Evolutionary conservation across 2,797 vertebrate genomes (phyloP), one percentile per base, ranked within the genome.

Genomic region (Adrianichthys oophorus): DNA sequence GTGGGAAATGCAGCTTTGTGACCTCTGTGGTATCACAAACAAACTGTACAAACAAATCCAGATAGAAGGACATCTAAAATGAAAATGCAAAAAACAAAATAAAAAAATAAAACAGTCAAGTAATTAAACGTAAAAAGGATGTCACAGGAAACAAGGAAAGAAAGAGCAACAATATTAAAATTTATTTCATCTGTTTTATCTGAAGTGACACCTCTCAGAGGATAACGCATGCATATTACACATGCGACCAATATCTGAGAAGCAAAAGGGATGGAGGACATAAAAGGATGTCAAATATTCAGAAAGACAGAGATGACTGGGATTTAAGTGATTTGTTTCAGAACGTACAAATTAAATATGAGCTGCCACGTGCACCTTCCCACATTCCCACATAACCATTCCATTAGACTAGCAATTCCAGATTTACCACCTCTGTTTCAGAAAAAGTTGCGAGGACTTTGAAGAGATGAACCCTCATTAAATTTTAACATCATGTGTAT

Each of bases 171-270:
- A 67, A 59, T 57, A 78, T 83, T 73, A 62, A 57, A 76, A 78
- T 82, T 2, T 44, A 80, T 80, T 72, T 63, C 37, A 65, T 73
- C 70, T 72, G 64, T 65, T 82, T 78, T 70, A 74, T 71, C 59
- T 48, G 68, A 78, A 77, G 71, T 70, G 81, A 72, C 66, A 70
- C 60, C 65, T 57, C 63, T 70, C 55, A 71, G 59, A 69, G 67
- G 51, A 76, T 62, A 63, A 80, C 68, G 41, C 5, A 17, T 26
- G n/a, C 48, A 50, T 26, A 29, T 24, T 23, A 55, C 49, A 45
- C 24, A 50, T 41, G 42, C 50, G 48, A 16, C 41, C 47, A 5
- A 47, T 24, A 51, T 45, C 37, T 40, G 15, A 41, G 42, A 8
- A 65, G 15, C 65, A 46, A 52, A 57, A 48, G 15, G 49, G 46